phyloP scores from a whole-genome alignment of 2,888 invertebrate species.

The Zaprionus obscuricornis region DNA sequence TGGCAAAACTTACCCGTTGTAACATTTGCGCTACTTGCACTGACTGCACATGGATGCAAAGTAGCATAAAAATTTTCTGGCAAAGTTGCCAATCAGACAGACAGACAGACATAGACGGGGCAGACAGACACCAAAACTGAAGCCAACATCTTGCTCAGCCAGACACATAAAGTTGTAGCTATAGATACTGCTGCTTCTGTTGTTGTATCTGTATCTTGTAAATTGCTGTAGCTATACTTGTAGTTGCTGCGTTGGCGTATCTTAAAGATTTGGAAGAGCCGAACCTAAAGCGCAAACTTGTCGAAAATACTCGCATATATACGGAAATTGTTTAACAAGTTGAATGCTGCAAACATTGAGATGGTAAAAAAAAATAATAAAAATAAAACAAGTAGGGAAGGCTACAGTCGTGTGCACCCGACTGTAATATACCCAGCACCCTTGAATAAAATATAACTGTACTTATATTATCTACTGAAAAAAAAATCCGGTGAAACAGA shows the following conservation, averaged over 20 bases:
- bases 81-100: conserved; percentile 63
- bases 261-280: conserved; percentile 68
- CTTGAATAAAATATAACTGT: too few species aligned
- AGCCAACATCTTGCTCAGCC: conserved; percentile 17
- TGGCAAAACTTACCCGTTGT: conserved; percentile 45
- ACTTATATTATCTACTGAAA: too few species aligned
- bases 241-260: conserved; percentile 40
- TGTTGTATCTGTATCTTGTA: conserved; percentile 33
- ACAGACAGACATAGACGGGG: conserved; percentile 38
- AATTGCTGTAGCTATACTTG: conserved; percentile 20
- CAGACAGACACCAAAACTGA: conserved; percentile 9
- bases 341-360: conserved; percentile 57
- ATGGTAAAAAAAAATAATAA: conserved; percentile 4
- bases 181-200: conserved; percentile 22
- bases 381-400: too few species aligned
- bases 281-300: conserved; percentile 53
- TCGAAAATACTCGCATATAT: conserved; percentile 68
- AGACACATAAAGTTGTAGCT: conserved; percentile 60
- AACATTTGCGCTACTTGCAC: conserved; percentile 67
- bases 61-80: conserved; percentile 77
- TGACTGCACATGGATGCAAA: conserved; percentile 66
- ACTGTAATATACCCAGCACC: too few species aligned
- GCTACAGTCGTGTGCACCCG: too few species aligned
- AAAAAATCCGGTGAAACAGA: too few species aligned
- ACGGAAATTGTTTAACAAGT: conserved; percentile 77